Base-by-base conservation (phyloP, 2,113 vertebrate genomes). In the Pteropus alecto region DNA sequence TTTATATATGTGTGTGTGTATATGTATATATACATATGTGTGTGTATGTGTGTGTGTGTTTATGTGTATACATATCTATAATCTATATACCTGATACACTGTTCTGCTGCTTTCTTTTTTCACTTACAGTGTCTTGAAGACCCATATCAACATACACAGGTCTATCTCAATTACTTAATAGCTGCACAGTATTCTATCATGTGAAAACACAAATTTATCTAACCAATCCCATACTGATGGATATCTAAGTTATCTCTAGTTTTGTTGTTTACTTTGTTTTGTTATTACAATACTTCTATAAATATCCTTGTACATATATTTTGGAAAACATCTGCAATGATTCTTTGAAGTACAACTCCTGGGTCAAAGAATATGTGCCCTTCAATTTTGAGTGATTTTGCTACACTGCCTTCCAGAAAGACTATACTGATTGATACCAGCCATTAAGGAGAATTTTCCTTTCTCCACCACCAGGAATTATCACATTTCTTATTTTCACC, bases 141-240 rank as follows among this genome's bases (percentile, higher is more conserved):
- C 4, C 16, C 22, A 41, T 41, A 61, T 68, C 46, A 79, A 22
- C 30, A 87, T 7, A 26, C 7, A 76, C 2, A 87, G 8, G 18
- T 46, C 21, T 74, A 61, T 19, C 43, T 93, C 54, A 74, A 91
- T 88, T 65, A 79, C 14, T 83, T 68, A 96, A 93, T 11, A 83
- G 63, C 22, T 85, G 16, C 21, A 76, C 9, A 41, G 13, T 70
- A 87, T 30, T 92, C 9, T 14, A 78, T 48, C 43, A 85, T 3
- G 43, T 77, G 61, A 96, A 91, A 92, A 92, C 21, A 56, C 22
- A 90, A 51, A 92, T 68, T 28, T 79, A 93, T 41, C 86, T 90
- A 90, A 93, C 35, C 70, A 73, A 35, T 58, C 11, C 10, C 54
- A 43, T n/a, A 78, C 6, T 79, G 63, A 76, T 46, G 0, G 10